Evolutionary conservation across 2,888 invertebrate species (phyloP).

Genomic region (Napeogenes sylphis): DNA sequence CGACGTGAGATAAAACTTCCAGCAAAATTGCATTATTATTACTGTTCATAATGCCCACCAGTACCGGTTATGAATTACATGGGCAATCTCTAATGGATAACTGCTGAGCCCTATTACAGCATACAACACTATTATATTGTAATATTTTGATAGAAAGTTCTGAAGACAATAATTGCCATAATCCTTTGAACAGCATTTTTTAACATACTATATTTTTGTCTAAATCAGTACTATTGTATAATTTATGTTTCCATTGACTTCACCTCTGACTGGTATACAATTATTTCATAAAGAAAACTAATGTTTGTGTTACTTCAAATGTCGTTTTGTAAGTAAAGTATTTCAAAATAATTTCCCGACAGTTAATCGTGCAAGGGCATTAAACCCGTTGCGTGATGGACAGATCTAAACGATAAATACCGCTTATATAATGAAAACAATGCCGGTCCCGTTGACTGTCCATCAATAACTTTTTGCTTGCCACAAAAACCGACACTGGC

Average conservation of each 20-base stretch:
- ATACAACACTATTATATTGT: neutral
- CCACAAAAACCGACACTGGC: slow-evolving; percentile 33
- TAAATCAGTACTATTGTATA: no score
- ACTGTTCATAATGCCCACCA: slow-evolving; percentile 5
- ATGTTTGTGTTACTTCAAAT: no score
- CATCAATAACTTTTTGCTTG: slow-evolving; percentile 17
- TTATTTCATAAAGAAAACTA: no score
- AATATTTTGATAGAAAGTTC: slow-evolving; percentile 8
- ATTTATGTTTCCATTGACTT: no score
- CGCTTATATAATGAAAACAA: slow-evolving; percentile 13
- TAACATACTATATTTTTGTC: no score
- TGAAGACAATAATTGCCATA: slow-evolving; percentile 1
- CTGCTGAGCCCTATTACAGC: slow-evolving; percentile 2
- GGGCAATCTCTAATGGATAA: slow-evolving; percentile 3
- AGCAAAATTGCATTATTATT: neutral
- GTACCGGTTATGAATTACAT: slow-evolving; percentile 13
- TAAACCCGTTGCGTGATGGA: slow-evolving; percentile 6
- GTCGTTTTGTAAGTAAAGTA: neutral
- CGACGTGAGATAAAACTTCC: neutral
- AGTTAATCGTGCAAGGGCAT: slow-evolving; percentile 1
- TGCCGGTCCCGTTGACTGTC: slow-evolving; percentile 19
- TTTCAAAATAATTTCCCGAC: slow-evolving; percentile 6
- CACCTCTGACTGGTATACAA: no score
- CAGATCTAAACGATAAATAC: neutral
- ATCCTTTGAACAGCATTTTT: no score